Base-by-base conservation (phyloP, 2,113 vertebrate species). In the Machaerirhynchus nigripectus region DNA sequence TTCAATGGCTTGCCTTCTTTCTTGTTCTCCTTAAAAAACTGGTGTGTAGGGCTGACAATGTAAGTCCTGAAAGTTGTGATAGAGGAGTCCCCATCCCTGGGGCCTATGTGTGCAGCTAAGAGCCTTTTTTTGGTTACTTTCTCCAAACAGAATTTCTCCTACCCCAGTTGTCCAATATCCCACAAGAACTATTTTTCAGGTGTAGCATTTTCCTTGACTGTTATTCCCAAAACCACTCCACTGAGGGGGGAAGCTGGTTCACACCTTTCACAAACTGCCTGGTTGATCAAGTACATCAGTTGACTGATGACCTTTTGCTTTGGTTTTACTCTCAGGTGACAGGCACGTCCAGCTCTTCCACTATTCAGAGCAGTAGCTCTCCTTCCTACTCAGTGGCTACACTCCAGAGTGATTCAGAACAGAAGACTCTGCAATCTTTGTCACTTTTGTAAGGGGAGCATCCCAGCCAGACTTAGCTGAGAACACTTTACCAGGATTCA, bases 381-480 rank as follows among this genome's bases (percentile, higher is more conserved):
- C 44, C 50, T 69, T 77, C 27, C 42, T 42, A 4, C 18, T 55
- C 27, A 15, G 31, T 14, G 4, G 13, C 11, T 73, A n/a, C 15
- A 9, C 11, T 49, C 21, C 12, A 0, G 0, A 49, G 22, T 24
- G 18, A 46, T 56, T n/a, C 42, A 55, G 52, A 86, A 22, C 18
- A 73, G 64, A 90, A 37, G 15, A 19, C 22, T 53, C n/a, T 40
- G 10, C 39, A 77, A 13, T 46, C 21, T 39, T 3, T 23, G 24
- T 21, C 4, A 0, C 47, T 85, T 76, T 65, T 74, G 31, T 42
- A 50, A 61, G 30, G 27, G 20, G 9, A 77, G 7, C 2, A 1
- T 47, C 69, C 68, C 69, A 56, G 44, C 28, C 73, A 67, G 47
- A 28, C 26, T 90, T 30, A 46, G 59, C 33, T 50, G 49, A 70